Evolutionary conservation across 2,113 vertebrate genomes (phyloP).

Genomic region (Psittacula cyanocephala): DNA sequence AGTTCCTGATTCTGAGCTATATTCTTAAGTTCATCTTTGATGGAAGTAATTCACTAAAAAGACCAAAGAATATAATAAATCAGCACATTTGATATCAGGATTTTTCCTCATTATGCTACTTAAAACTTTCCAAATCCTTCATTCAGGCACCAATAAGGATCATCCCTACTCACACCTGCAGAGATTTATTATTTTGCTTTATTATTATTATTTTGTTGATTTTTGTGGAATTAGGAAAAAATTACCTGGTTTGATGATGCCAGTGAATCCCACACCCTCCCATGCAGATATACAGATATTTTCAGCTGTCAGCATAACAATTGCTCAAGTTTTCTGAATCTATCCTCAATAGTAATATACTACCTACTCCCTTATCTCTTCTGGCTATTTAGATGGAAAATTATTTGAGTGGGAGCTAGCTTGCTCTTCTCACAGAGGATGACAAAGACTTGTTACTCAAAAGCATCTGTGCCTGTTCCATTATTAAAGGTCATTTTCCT

Average conservation of each 20-base stretch:
- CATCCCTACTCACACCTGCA: not conserved
- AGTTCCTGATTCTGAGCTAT: not conserved
- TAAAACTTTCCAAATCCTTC: not conserved
- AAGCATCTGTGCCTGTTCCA: slow-evolving; percentile 57
- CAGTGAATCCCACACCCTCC: not conserved
- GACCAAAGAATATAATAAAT: not conserved
- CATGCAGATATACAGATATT: not conserved
- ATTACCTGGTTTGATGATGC: not conserved
- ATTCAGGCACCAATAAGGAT: not conserved
- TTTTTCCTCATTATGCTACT: not conserved
- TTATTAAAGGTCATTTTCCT: slow-evolving; percentile 51
- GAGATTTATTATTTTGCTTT: not conserved
- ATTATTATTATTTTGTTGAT: not conserved
- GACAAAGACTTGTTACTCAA: slow-evolving; percentile 49
- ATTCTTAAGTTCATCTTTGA: not conserved
- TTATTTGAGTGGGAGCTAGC: slow-evolving; percentile 32
- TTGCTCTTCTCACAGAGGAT: slow-evolving; percentile 4
- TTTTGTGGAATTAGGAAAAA: not conserved
- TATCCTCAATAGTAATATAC: not conserved
- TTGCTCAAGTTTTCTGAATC: not conserved
- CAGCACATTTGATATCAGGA: not conserved
- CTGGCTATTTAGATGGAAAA: slow-evolving; percentile 11
- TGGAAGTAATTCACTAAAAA: not conserved
- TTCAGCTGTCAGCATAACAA: not conserved
- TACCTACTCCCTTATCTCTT: slow-evolving; percentile 20